These are phyloP conservation scores for Tragopan temminckii DNA, from an alignment of 2,797 vertebrate species.

Conservation along the genomic window DNA sequence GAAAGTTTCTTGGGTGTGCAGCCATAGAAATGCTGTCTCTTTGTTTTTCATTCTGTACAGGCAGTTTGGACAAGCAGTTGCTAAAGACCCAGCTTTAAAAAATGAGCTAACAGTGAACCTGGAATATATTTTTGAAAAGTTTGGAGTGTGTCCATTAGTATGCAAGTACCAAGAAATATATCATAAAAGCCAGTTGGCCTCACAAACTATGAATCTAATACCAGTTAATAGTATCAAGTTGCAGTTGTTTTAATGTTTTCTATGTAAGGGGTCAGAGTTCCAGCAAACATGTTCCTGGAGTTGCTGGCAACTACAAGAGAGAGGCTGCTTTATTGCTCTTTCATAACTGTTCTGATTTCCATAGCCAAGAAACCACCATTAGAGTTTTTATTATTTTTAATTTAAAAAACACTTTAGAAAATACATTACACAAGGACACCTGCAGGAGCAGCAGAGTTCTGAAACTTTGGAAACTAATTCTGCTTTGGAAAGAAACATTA, in stretches of 20 bases:
- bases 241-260: conserved; percentile 72
- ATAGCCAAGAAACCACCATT: conserved; percentile 54
- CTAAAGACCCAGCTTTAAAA: conserved; percentile 47
- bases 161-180: conserved; percentile 69
- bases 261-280: conserved; percentile 70
- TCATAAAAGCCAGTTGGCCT: conserved; percentile 71
- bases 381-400: conserved; percentile 69
- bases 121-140: conserved; percentile 66
- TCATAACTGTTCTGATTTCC: conserved; percentile 61
- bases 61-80: conserved; percentile 30
- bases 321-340: conserved; percentile 65
- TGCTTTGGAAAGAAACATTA: neutral
- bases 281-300: conserved; percentile 72
- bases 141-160: conserved; percentile 57
- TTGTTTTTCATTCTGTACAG: conserved; percentile 25
- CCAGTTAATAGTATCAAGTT: conserved; percentile 72
- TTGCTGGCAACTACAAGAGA: conserved; percentile 60
- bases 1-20: neutral
- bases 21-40: neutral
- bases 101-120: conserved; percentile 43
- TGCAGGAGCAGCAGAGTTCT: conserved; percentile 44
- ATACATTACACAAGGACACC: conserved; percentile 41
- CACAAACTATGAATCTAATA: conserved; percentile 58
- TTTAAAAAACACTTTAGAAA: conserved; percentile 59
- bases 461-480: neutral